A percentile compares a stretch with the other conserved stretches of the same genome.
phyloP scores from a whole-genome alignment of 2,113 vertebrate species.

The Dromiciops gliroides region DNA sequence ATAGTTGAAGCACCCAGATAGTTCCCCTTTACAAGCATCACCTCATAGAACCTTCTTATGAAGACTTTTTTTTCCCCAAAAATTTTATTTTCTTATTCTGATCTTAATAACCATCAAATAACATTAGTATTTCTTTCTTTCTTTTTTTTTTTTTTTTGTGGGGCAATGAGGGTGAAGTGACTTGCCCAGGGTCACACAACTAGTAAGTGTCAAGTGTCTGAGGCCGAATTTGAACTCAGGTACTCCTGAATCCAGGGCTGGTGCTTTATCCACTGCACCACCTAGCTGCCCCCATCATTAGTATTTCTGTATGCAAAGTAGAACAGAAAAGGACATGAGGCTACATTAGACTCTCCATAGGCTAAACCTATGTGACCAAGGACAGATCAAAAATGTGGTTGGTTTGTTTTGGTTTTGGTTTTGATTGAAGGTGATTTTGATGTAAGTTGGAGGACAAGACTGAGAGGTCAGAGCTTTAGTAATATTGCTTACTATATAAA shows the following conservation, averaged over 20 bases:
- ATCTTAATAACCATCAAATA: neutral
- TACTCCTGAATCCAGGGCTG: too few relatives aligned
- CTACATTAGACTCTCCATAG: neutral
- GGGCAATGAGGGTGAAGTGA: too few relatives aligned
- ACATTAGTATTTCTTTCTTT: neutral
- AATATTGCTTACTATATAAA: neutral
- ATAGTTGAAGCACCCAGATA: neutral
- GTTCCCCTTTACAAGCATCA: neutral
- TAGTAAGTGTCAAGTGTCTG: too few relatives aligned
- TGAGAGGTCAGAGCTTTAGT: neutral
- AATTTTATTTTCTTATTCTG: neutral
- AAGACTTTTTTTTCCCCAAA: neutral
- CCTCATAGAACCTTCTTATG: neutral
- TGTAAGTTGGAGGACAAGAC: neutral
- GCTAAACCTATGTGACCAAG: neutral
- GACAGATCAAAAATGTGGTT: neutral
- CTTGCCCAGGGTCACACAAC: too few relatives aligned
- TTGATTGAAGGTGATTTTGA: neutral
- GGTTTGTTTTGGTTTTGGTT: neutral
- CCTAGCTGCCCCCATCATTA: too few relatives aligned
- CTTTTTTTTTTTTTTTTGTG: too few relatives aligned
- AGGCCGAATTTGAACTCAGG: too few relatives aligned
- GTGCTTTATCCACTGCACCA: too few relatives aligned
- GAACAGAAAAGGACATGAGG: neutral
- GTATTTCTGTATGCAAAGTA: neutral